These are phyloP conservation scores for Cyanoderma ruficeps DNA, from an alignment of 2,113 vertebrate species.

Conservation along the genomic window DNA sequence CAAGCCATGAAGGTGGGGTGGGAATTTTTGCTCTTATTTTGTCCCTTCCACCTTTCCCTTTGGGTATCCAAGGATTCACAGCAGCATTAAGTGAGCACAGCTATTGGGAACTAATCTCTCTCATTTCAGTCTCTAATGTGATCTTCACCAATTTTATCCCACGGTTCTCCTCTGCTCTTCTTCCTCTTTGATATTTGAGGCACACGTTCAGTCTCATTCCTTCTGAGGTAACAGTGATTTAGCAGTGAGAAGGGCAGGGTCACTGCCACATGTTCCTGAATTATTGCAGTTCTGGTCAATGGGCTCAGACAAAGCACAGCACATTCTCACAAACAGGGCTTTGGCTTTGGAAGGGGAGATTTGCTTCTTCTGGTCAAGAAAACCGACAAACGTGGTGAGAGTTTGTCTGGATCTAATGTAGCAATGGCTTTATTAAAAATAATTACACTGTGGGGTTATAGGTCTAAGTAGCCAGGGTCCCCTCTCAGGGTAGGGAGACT, in stretches of 20 bases:
- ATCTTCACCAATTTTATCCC: neutral
- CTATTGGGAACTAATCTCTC: neutral
- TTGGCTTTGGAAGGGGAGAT: neutral
- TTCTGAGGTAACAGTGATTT: neutral
- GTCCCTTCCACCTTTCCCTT: neutral
- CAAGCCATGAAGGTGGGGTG: neutral
- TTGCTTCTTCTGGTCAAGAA: neutral
- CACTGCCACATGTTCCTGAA: neutral
- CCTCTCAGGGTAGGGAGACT: neutral
- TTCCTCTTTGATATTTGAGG: neutral
- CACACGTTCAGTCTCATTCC: neutral
- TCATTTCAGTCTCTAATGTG: neutral
- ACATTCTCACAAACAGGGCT: neutral
- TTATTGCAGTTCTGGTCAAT: neutral
- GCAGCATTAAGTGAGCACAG: neutral
- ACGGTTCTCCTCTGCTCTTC: neutral
- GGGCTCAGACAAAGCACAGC: neutral
- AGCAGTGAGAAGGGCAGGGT: neutral
- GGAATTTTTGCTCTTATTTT: fast-evolving
- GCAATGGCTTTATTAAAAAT: neutral
- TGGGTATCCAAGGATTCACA: neutral
- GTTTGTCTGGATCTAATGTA: neutral
- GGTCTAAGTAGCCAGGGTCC: neutral
- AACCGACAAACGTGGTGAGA: neutral
- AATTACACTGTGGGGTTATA: neutral